Evolutionary conservation across 2,888 invertebrate species (phyloP).

Genomic region (Micoletzkya japonica): DNA sequence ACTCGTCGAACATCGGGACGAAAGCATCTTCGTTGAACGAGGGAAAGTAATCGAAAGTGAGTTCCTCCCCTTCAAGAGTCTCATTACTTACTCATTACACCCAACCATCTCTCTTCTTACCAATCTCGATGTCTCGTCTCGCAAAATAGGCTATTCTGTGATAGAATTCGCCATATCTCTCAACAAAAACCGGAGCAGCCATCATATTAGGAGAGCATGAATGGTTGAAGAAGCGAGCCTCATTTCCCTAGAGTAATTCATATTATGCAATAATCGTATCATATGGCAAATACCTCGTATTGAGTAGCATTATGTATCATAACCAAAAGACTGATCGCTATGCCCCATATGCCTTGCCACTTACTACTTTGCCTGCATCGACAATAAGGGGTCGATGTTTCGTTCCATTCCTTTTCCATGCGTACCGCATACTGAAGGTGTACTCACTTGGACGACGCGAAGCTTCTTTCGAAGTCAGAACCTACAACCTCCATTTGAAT

Average conservation of each 20-base stretch:
- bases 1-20: not conserved
- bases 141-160: conserved; percentile 12
- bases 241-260: conserved; percentile 2
- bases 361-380: conserved; percentile 11
- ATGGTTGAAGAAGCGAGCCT: conserved; percentile 20
- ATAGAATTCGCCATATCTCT: conserved; percentile 24
- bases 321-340: not conserved
- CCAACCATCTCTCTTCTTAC: not conserved
- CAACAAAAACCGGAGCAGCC: conserved; percentile 6
- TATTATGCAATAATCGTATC: not conserved
- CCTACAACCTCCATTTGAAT: not conserved
- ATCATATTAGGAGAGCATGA: conserved; percentile 16
- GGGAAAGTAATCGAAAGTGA: conserved; percentile 25
- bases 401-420: not conserved
- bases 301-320: not conserved
- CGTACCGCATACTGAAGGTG: not conserved
- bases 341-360: not conserved
- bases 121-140: not conserved
- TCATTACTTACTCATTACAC: not conserved
- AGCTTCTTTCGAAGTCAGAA: not conserved
- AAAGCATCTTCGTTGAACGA: not conserved
- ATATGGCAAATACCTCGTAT: not conserved
- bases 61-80: conserved; percentile 13
- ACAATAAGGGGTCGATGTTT: not conserved
- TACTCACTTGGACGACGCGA: too few species aligned